These are phyloP conservation scores for Microtus ochrogaster DNA, from an alignment of 2,113 vertebrate genomes.

Conservation along the genomic window DNA sequence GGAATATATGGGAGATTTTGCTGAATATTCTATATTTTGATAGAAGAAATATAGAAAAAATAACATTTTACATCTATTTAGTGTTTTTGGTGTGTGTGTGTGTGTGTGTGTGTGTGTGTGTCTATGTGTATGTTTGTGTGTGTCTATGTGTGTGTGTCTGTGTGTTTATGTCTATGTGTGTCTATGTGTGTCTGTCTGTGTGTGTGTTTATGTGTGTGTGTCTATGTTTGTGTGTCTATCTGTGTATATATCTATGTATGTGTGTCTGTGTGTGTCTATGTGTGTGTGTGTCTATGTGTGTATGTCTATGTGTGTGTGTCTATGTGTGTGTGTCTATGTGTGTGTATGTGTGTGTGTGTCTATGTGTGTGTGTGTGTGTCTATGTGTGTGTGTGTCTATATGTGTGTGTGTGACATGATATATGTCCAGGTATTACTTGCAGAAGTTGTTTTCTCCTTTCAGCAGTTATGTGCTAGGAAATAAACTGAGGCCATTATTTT, in stretches of 20 bases:
- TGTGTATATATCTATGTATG: accelerated
- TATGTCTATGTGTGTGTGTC: too few species aligned
- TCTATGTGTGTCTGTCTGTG: too few species aligned
- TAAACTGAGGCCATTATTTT: background rate
- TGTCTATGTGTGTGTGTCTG: background rate
- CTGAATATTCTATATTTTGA: background rate
- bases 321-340: too few species aligned
- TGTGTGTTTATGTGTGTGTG: too few species aligned
- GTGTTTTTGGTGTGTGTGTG: background rate
- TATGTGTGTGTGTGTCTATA: too few species aligned
- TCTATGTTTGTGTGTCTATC: too few species aligned
- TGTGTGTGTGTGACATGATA: background rate
- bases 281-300: too few species aligned
- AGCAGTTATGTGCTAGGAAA: background rate
- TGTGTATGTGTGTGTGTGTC: too few species aligned
- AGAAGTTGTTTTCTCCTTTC: background rate
- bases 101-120: background rate
- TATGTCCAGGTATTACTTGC: background rate
- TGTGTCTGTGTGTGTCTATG: background rate
- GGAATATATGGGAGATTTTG: background rate
- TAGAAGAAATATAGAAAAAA: background rate
- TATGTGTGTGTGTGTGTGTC: background rate
- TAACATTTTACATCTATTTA: background rate
- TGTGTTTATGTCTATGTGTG: background rate
- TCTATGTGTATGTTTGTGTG: background rate